Evolutionary conservation across 2,797 vertebrate genomes (phyloP), one percentile per base, ranked within the genome.

Genomic region (Arrhamphus sclerolepis): DNA sequence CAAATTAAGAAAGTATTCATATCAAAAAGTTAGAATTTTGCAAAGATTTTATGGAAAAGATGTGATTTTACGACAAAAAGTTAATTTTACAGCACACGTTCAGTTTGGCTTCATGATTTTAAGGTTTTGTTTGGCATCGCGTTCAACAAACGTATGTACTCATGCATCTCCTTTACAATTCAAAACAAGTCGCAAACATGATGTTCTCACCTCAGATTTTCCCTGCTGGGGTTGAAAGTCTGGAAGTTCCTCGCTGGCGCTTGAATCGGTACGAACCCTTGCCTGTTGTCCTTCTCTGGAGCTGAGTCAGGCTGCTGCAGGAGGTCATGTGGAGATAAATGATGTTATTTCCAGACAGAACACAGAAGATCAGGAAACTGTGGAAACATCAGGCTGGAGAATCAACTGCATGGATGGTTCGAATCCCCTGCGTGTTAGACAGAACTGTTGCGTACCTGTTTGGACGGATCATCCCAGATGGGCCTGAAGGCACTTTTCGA

Each of bases 401-500:
- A 39, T 6, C 28, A 7, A 7, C 26, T n/a, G n/a, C n/a, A n/a
- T n/a, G n/a, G n/a, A n/a, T n/a, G n/a, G 26, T 28, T 3, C n/a
- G 1, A 19, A 7, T 7, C 41, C 17, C 5, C 16, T 42, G 7
- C 41, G 17, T 2, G n/a, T 8, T 42, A 8, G 18, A 5, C 41
- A 43, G 41, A 43, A 43, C 41, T 3, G 42, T 6, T 0, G 2
- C 20, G 2, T 34, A 92, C 92, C 92, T 92, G 92, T 72, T 85
- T 91, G 6, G 83, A 77, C 1, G 87, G 86, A 16, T 91, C 82
- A 1, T 92, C 91, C 91, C 91, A 93, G 77, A 92, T 91, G 8
- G 91, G 89, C 59, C 91, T 85, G 81, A 93, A 93, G 77, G 91
- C 90, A 72, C 91, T 89, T 34, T 87, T 80, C 0, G 78, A 89